Evolutionary conservation across 2,797 vertebrate species (phyloP), one percentile per base, ranked within the genome.

Genomic region (Cercopithecus diana): DNA sequence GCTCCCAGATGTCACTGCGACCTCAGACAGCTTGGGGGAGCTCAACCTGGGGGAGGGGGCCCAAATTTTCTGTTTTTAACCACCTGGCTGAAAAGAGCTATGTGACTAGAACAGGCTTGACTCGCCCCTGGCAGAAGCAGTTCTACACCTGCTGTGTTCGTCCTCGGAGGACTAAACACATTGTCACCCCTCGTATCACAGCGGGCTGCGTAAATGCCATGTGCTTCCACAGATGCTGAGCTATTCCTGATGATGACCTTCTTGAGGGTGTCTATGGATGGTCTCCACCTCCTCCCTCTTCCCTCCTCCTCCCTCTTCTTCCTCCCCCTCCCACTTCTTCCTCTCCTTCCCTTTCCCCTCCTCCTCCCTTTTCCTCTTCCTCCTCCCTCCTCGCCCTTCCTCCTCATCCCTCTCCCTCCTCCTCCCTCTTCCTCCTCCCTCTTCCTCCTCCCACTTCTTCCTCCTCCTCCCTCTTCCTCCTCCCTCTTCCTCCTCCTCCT

Each of bases 171-270:
- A 52, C 92, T 64, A 61, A 41, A 28, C 48, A 22, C 67, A 7
- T 24, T n/a, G 30, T 77, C 73, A 52, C 73, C 81, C 58, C 24
- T 52, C 10, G 2, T 45, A 14, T 52, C 64, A 73, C 45, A 67
- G 95, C 19, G 11, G 81, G 83, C 20, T 5, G 8, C 57, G 14
- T n/a, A 58, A 90, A 81, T 81, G 95, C 88, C 70, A 17, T 36
- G 2, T 41, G 88, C 77, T 39, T 72, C 7, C 2, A 86, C 88
- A 88, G 82, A 92, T 1, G 5, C 95, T 39, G 50, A 93, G 92
- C 92, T 97, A 57, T 95, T 97, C 96, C 96, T 90, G 64, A 75
- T 19, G 26, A 57, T 81, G 92, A 92, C 96, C 92, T 95, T 96
- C 95, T 93, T 73, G 58, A 81, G 50, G 41, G 87, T 83, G 76